Percentiles rank a stretch among this genome's conserved stretches.
phyloP scores from a whole-genome alignment of 2,797 vertebrate genomes.

The Myotis myotis region DNA sequence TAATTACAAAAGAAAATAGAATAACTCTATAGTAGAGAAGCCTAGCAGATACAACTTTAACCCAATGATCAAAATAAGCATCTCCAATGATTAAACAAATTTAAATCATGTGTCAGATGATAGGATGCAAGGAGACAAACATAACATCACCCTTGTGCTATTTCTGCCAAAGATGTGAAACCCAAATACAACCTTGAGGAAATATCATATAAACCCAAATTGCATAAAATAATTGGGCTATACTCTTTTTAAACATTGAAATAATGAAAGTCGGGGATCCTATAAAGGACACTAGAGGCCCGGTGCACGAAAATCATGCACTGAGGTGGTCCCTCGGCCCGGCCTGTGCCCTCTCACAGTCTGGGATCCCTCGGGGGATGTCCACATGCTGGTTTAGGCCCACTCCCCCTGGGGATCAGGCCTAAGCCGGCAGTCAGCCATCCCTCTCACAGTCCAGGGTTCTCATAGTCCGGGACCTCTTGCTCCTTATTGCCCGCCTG shows the following conservation, averaged over 20 bases:
- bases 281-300: neutral
- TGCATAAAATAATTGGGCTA: neutral
- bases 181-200: neutral
- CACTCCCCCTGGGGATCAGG: no score
- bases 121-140: neutral
- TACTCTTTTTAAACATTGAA: neutral
- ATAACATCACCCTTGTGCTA: no score
- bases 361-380: no score
- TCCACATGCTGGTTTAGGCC: no score
- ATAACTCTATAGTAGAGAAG: neutral
- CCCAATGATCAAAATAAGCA: neutral
- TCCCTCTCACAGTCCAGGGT: no score
- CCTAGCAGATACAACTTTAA: neutral
- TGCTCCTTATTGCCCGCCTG: no score
- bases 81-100: neutral
- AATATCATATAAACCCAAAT: neutral
- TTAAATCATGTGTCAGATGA: neutral
- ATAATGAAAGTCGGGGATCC: neutral
- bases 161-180: neutral
- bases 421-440: no score
- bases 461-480: no score
- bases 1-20: neutral
- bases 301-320: no score
- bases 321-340: no score
- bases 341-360: no score